Evolutionary conservation across 2,113 vertebrate genomes (phyloP), one percentile per base, ranked within the genome.

Genomic region (Coregonus clupeaformis): DNA sequence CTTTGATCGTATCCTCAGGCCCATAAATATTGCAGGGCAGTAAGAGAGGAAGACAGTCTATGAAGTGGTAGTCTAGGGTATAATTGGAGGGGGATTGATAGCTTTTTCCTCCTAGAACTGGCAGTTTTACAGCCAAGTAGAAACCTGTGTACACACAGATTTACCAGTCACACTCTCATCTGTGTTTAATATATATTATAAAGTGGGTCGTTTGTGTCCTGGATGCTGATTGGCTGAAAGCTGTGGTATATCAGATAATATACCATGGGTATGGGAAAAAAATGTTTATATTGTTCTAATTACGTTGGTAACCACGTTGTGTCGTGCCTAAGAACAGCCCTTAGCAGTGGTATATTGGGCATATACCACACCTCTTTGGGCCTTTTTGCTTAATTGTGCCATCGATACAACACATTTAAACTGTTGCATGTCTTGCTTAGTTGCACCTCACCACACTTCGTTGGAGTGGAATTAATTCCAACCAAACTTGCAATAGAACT

Each of bases 381-480:
- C 36, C 2, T 2, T 11, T 11, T 42, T 42, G 36, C 36, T 42
- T 11, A 42, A 42, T 42, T 42, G 11, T 42, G 36, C 2, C 36
- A 42, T 42, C 9, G 36, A 42, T 11, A 42, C 32, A 36, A 36
- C 36, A 11, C 36, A 42, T 42, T 42, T 42, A 11, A 42, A 42
- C 36, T 42, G 36, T 42, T 42, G 36, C 9, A 42, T 42, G 36
- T 42, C 36, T 42, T 42, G 36, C 9, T 11, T 42, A 42, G 36
- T 42, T 42, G 36, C n/a, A 60, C 4, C 57, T 22, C 57, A 60
- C 9, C 36, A 42, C 36, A 42, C 9, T 22, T 60, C n/a, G 80
- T 77, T 59, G 65, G 78, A 77, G 66, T 73, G 65, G 72, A 22
- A 76, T 29, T 52, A 1, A 52, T 52, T 52, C 29, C 67, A 72